Evolutionary conservation across 2,888 invertebrate genomes (phyloP).

Genomic region (Tenthredo mesomela): DNA sequence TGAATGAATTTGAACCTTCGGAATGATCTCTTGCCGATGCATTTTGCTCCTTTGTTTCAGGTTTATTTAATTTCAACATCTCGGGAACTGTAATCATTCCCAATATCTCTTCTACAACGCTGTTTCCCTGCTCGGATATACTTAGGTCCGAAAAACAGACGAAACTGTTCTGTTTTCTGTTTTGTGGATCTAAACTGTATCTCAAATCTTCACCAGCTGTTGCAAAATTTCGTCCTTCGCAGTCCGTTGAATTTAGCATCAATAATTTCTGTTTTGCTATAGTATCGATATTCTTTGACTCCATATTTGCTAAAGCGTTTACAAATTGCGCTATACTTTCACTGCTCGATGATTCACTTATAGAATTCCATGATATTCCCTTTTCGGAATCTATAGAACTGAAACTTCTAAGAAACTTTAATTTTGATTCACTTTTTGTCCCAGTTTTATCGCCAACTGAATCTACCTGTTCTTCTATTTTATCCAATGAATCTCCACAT

Average conservation of each 20-base stretch:
- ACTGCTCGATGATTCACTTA: constrained; percentile 57
- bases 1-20: background rate
- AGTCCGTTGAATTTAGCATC: constrained; percentile 7
- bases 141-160: background rate
- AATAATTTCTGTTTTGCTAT: constrained; percentile 1
- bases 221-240: constrained; percentile 8
- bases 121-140: background rate
- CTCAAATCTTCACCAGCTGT: background rate
- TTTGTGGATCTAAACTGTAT: background rate
- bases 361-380: constrained; percentile 8
- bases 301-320: constrained; percentile 42
- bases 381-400: constrained; percentile 32
- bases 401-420: background rate
- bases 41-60: background rate
- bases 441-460: background rate
- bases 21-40: background rate
- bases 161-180: background rate
- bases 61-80: background rate
- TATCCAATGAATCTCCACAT: background rate
- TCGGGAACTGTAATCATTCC: background rate
- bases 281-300: constrained; percentile 22
- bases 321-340: constrained; percentile 58
- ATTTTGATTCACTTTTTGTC: background rate
- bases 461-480: background rate
- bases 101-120: background rate